Percentiles rank a stretch among this genome's conserved stretches.
Conservation (phyloP, 2,113 vertebrate species). For the Rhinolophus ferrumequinum region DNA sequence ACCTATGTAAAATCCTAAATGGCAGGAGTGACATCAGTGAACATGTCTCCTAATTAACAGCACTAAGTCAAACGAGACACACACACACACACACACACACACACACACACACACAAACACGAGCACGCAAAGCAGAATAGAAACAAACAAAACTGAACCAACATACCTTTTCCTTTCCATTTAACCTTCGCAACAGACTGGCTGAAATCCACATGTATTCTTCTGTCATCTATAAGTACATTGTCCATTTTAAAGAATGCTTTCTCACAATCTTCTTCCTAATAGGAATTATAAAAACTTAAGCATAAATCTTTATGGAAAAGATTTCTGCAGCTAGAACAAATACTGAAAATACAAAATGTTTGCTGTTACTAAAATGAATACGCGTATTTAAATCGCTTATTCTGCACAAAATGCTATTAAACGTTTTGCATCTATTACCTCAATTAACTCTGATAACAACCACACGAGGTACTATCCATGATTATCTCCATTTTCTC, state of each 20-base stretch:
- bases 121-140: neutral
- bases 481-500: neutral
- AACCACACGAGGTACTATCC: neutral
- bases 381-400: neutral
- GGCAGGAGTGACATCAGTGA: neutral
- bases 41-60: slow-evolving; percentile 22
- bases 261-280: slow-evolving; percentile 98
- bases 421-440: neutral
- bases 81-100: neutral
- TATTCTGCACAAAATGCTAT: neutral
- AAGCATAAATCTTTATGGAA: slow-evolving; percentile 56
- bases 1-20: neutral
- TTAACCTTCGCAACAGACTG: slow-evolving; percentile 98
- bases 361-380: slow-evolving; percentile 14
- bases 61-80: neutral
- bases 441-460: slow-evolving; percentile 5
- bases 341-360: slow-evolving; percentile 33
- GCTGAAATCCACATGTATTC: slow-evolving; percentile 99
- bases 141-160: neutral
- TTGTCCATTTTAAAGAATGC: slow-evolving; percentile 99
- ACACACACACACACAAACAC: neutral
- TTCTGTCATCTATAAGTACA: slow-evolving; percentile 96
- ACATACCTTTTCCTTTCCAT: slow-evolving; percentile 97
- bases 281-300: slow-evolving; percentile 63
- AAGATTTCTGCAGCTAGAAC: neutral